Evolutionary conservation across 2,113 vertebrate genomes (phyloP), one percentile per base, ranked within the genome.

Genomic region (Phoenicopterus ruber): DNA sequence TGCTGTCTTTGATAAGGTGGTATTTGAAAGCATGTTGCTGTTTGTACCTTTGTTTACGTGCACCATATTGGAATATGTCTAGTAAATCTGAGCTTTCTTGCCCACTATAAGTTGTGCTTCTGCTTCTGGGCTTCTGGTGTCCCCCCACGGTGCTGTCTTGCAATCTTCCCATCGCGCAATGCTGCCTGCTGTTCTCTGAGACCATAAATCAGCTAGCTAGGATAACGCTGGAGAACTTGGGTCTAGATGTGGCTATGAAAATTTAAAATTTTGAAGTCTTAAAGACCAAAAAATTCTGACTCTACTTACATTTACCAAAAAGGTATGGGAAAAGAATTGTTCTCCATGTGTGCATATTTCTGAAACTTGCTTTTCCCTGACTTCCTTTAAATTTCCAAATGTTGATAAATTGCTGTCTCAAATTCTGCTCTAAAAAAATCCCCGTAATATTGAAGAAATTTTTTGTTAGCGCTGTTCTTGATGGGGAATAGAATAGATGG

Each of bases 111-210:
- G 61, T 74, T 89, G 49, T 76, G 66, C 80, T 93, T 50, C 46
- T 96, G 69, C 72, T 83, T 63, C 55, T 81, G 57, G 90, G 58
- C 69, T 94, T 94, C 49, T 82, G 63, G 16, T 63, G 61, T 85
- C 14, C 49, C 34, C 32, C 46, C 15, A 2, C 0, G 0, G 57
- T 82, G 65, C 79, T 90, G 34, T 72, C 71, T 79, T 66, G 62
- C 54, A 46, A 2, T 59, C 26, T 32, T 81, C 29, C 46, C 16
- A 13, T 66, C 36, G 3, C 1, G 3, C 70, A n/a, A 1, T 52
- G 58, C 71, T 90, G 40, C 46, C 72, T 90, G 58, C 71, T 95
- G 36, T 52, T 93, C 50, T 78, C 77, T 42, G 58, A 92, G 44
- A 66, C 22, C 19, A 8, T 47, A 13, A 44, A 44, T 72, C 34